These are phyloP conservation scores for Oligia strigilis DNA, from an alignment of 2,888 invertebrate genomes.

Conservation along the genomic window DNA sequence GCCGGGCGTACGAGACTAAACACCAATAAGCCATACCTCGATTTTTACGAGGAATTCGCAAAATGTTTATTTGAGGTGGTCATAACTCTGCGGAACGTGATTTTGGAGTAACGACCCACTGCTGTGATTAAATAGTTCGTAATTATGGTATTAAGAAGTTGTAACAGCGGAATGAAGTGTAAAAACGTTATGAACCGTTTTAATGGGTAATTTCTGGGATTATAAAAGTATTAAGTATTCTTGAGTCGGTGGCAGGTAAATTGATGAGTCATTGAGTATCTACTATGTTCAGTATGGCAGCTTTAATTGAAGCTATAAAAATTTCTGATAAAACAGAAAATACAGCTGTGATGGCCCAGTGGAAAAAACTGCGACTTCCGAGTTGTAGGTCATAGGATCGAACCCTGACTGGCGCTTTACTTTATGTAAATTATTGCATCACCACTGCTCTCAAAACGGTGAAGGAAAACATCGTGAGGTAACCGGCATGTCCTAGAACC, in stretches of 20 bases:
- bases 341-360: neutral
- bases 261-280: neutral
- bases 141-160: conserved; percentile 57
- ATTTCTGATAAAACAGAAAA: neutral
- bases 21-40: conserved; percentile 79
- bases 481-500: neutral
- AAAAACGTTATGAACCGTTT: conserved; percentile 37
- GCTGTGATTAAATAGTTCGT: conserved; percentile 64
- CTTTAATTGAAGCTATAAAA: neutral
- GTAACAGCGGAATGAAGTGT: conserved; percentile 48
- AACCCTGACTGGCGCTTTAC: neutral
- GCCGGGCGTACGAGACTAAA: conserved; percentile 75
- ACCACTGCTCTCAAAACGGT: neutral
- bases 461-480: neutral
- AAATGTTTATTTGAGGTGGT: conserved; percentile 84
- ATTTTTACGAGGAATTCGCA: conserved; percentile 86
- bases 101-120: conserved; percentile 69
- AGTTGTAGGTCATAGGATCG: neutral
- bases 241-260: neutral
- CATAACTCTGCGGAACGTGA: conserved; percentile 77
- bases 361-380: too few species aligned
- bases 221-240: conserved; percentile 3
- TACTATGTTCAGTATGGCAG: neutral
- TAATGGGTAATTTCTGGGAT: conserved; percentile 30
- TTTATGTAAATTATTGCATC: neutral